Evolutionary conservation across 2,888 invertebrate genomes (phyloP).

Genomic region (Sipunculus nudus): DNA sequence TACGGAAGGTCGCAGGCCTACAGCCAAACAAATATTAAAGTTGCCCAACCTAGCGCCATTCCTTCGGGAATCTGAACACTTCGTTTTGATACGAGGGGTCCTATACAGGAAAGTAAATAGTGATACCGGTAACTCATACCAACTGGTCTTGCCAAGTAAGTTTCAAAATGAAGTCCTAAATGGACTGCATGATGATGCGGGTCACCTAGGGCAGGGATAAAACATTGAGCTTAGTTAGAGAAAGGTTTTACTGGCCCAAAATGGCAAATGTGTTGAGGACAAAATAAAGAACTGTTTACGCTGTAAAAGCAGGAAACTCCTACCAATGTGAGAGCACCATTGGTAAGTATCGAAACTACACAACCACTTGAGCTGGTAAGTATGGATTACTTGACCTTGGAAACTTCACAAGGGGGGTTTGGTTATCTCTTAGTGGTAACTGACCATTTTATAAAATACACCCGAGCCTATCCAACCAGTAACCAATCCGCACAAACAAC

Average conservation of each 20-base stretch:
- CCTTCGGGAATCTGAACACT: no score
- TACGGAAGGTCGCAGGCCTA: no score
- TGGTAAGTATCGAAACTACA: constrained; percentile 11
- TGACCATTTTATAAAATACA: background rate
- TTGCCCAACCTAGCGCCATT: no score
- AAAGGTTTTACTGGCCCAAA: background rate
- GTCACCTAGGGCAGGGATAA: background rate
- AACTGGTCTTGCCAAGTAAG: no score
- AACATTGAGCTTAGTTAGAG: background rate
- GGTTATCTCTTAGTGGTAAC: background rate
- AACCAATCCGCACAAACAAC: background rate
- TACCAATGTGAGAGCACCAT: background rate
- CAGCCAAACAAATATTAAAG: no score
- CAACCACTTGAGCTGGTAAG: no score
- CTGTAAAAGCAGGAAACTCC: background rate
- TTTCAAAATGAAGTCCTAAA: no score
- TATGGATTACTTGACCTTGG: no score
- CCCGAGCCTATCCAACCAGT: background rate
- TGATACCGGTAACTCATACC: background rate
- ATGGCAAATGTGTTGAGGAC: background rate
- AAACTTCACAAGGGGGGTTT: background rate
- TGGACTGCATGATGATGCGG: background rate
- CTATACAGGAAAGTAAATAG: no score
- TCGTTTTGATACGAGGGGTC: no score
- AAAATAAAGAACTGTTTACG: background rate